Conservation (phyloP, 92 coral and sea anemone species). For the Phymanthus crucifer region DNA sequence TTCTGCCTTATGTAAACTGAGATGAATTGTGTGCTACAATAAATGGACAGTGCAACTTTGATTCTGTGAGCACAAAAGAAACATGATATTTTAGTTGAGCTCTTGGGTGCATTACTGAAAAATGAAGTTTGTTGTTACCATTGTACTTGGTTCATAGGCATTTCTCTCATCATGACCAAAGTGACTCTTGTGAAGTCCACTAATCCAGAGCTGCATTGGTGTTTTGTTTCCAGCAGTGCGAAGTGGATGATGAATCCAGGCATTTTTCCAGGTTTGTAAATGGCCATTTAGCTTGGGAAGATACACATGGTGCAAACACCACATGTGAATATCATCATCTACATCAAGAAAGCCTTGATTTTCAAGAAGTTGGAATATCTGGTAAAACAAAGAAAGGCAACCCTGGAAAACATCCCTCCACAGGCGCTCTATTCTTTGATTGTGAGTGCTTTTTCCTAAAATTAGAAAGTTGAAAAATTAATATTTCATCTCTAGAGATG, state of each 20-base stretch:
- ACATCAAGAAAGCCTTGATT: conserved; percentile 41
- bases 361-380: conserved; percentile 45
- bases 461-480: neutral
- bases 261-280: conserved; percentile 49
- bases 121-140: no score
- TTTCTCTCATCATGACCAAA: conserved; percentile 3
- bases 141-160: no score
- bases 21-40: no score
- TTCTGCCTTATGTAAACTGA: no score
- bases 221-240: conserved; percentile 56
- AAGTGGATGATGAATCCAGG: conserved; percentile 67
- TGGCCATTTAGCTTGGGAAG: conserved; percentile 59
- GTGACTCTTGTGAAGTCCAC: conserved; percentile 37
- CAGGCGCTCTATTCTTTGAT: conserved; percentile 58
- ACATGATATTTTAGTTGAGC: no score
- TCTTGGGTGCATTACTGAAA: no score
- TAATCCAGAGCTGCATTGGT: conserved; percentile 65
- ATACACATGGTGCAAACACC: conserved; percentile 63
- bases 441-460: conserved; percentile 11
- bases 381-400: conserved; percentile 43
- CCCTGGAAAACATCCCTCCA: conserved; percentile 62
- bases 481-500: neutral
- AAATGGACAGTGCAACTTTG: no score
- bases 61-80: no score
- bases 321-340: conserved; percentile 55